These are phyloP conservation scores for Xyrichtys novacula DNA, from an alignment of 2,797 vertebrate species.

Conservation along the genomic window DNA sequence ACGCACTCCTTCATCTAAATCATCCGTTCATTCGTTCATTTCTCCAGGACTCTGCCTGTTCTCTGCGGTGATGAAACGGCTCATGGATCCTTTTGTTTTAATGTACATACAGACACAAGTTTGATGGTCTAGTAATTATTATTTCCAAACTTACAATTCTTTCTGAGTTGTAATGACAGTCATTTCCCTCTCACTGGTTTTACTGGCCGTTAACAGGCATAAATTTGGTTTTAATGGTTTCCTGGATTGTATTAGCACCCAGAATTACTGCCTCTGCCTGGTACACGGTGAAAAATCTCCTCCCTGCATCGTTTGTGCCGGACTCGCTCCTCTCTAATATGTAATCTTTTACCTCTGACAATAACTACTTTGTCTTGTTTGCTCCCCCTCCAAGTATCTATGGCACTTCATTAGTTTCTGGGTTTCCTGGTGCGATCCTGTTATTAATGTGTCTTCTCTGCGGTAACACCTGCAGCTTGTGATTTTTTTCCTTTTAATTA, in stretches of 20 bases:
- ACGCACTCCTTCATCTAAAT: too few species aligned
- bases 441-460: neutral
- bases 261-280: neutral
- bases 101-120: conserved; percentile 17
- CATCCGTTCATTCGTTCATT: too few species aligned
- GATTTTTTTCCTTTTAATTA: neutral
- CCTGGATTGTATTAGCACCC: too few species aligned
- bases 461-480: neutral
- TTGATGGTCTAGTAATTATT: neutral
- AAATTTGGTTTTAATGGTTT: too few species aligned
- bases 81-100: too few species aligned
- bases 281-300: too few species aligned
- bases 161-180: neutral
- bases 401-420: neutral
- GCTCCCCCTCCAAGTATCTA: neutral
- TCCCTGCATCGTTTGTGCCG: neutral
- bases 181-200: neutral
- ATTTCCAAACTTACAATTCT: too few species aligned
- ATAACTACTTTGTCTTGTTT: conserved; percentile 1
- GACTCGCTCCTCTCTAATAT: neutral
- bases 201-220: neutral
- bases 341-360: neutral
- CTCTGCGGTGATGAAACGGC: too few species aligned
- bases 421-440: neutral
- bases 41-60: too few species aligned